Evolutionary conservation across 2,113 vertebrate genomes (phyloP), one percentile per base, ranked within the genome.

Genomic region (Lynx canadensis): DNA sequence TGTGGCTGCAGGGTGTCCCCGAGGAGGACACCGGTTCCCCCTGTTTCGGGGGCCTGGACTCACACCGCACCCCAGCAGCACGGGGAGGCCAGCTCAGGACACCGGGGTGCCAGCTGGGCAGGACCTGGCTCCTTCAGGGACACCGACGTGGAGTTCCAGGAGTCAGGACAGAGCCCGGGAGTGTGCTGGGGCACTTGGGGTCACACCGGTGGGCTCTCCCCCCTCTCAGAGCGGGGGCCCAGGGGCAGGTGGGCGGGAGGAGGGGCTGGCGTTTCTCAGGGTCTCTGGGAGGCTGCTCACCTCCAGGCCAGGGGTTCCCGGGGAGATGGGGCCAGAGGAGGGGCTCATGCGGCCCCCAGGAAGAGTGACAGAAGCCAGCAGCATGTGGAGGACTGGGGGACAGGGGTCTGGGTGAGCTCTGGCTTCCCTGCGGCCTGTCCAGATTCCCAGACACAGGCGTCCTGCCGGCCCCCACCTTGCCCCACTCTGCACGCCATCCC

Each of bases 351-450:
- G 36, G 55, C 2, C 14, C 55, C 36, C 3, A 1, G 73, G n/a
- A 12, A 45, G 73, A 48, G 36, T 8, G 65, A 16, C 0, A 1
- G 31, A 31, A 31, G n/a, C 9, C 14, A 31, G 12, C 3, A 3
- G 41, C 4, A 4, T 76, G 12, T 12, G 5, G 14, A 4, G 50
- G 48, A 41, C 5, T 7, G 3, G 18, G 18, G 33, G 38, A 13
- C 0, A 0, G 52, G 36, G 55, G 15, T 36, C 45, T 45, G n/a
- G 19, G 60, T 52, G 88, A 50, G 60, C 25, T 38, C 45, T 15
- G 52, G 63, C 27, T 27, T 6, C 45, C 50, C 65, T 33, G 65
- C 2, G 12, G 66, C 55, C 25, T n/a, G 27, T 50, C 41, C 19
- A 0, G 45, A 36, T 13, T 50, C 52, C 41, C 55, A 3, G 66